Evolutionary conservation across 2,797 vertebrate species (phyloP), one percentile per base, ranked within the genome.

Genomic region (Alcedo quadribrachys): DNA sequence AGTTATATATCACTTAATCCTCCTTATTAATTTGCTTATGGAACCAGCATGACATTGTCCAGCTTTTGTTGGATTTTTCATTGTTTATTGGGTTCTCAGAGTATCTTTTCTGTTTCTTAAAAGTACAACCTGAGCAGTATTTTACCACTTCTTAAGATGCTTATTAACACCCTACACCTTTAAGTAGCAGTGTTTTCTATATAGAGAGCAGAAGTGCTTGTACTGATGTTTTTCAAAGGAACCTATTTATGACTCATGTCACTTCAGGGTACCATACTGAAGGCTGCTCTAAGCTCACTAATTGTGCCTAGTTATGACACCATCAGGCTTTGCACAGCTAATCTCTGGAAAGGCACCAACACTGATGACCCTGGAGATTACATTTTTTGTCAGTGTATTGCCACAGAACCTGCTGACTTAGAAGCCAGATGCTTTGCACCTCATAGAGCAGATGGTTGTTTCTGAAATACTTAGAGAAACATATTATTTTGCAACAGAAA

Each of bases 221-320:
- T 88, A 78, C 19, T 92, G 53, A 43, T 91, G n/a, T 78, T 91
- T 74, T 50, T 50, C 54, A 33, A 60, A 92, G 81, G 85, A 58
- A 57, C 30, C 54, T 65, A 58, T 60, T 89, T 86, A 9, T 94
- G 94, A 90, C 91, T 89, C 60, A 30, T 9, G 24, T 74, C 87
- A 89, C 58, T 55, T 61, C 70, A 79, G 76, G 63, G 42, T 54
- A 85, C 50, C 69, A 21, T 82, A 71, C 81, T 95, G 75, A 62
- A 48, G 73, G 86, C 83, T 92, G 89, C 82, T 91, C 54, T 63
- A 71, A 84, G 40, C 35, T 57, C 43, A 18, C 11, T 79, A 70
- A 86, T 84, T 93, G 80, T 63, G 77, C 81, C 81, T 46, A 66
- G 79, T 73, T 78, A 62, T 80, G 83, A 69, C 57, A 80, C 53